phyloP scores from a whole-genome alignment of 1,140 invertebrate species.

The Amyelois transitella region DNA sequence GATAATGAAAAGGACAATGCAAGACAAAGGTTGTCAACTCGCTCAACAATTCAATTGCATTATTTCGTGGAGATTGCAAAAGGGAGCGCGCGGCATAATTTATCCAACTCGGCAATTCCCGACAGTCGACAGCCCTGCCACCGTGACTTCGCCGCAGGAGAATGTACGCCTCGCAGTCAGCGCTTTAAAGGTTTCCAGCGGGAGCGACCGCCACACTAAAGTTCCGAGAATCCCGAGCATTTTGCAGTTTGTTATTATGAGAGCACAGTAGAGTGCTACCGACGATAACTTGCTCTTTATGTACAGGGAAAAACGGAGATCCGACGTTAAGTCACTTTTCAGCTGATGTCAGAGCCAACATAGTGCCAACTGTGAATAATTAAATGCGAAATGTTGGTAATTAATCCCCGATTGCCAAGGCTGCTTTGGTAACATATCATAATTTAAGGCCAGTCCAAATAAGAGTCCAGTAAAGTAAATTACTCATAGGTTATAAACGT shows the following conservation, averaged over 20 bases:
- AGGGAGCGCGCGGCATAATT: conserved; percentile 59
- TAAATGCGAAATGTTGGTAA: conserved; percentile 9
- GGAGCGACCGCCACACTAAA: conserved; percentile 48
- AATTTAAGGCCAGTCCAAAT: background rate
- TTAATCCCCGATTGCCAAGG: background rate
- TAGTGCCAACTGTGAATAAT: conserved; percentile 18
- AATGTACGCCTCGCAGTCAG: conserved; percentile 49
- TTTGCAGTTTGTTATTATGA: conserved; percentile 61
- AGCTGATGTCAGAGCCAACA: conserved; percentile 16
- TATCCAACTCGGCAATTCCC: conserved; percentile 56
- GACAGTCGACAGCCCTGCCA: conserved; percentile 58
- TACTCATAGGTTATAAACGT: background rate
- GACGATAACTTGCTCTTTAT: conserved; percentile 52
- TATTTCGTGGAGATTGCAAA: conserved; percentile 56
- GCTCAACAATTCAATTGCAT: conserved; percentile 48
- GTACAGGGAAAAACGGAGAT: conserved; percentile 40
- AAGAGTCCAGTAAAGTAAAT: background rate
- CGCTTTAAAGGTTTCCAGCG: conserved; percentile 55
- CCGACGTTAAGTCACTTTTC: conserved; percentile 31
- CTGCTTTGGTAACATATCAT: background rate
- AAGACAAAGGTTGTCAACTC: conserved; percentile 30
- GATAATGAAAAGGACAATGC: conserved; percentile 21
- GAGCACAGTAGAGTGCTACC: conserved; percentile 27
- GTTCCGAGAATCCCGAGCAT: conserved; percentile 61
- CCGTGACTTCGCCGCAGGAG: conserved; percentile 40